Evolutionary conservation across 2,888 invertebrate species (phyloP), one percentile per base, ranked within the genome.

Genomic region (Scaptomyza polygonia): DNA sequence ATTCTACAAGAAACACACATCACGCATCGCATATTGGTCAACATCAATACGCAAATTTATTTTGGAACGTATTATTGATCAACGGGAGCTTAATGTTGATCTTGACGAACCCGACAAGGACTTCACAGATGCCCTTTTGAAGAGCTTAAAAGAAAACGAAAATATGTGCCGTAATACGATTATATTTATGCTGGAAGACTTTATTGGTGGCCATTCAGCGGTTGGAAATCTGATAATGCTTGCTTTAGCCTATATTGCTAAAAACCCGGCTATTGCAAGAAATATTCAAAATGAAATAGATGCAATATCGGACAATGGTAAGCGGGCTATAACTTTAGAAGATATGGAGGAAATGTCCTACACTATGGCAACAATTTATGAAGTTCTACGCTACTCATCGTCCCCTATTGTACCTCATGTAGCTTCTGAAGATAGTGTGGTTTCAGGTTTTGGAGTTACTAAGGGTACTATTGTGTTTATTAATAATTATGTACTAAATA

Each of bases 321-420:
- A 92, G 25, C 91, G 94, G n/a, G 90, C 92, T 12, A 93, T 96
- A 0, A 93, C 93, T 9, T 90, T 97, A 0, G 92, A 93, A n/a
- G 96, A 97, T 74, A 93, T 94, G 83, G 91, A 93, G 0, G 91
- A 91, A 0, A 93, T 97, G 92, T 95, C 96, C 0, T 97, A 96
- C 89, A 96, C 96, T 0, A 95, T 96, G 91, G 96, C 96, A 0
- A 95, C 96, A 0, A 93, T 97, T 11, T 93, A 95, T 78, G 97
- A 97, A 92, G 95, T 96, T 0, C 91, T 97, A 0, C 92, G 97
- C 53, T 94, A 95, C 53, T 94, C 96, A 0, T 96, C 97, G 0
- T 97, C 97, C 0, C 97, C 97, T 0, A 97, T 97, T 59, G 97
- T 97, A 0, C 97, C 97, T 0, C 97, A 97, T 87, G 97, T 97